Percentiles rank a stretch among this genome's conserved stretches.
phyloP scores from a whole-genome alignment of 1,140 invertebrate genomes.

The Dinoponera quadriceps region DNA sequence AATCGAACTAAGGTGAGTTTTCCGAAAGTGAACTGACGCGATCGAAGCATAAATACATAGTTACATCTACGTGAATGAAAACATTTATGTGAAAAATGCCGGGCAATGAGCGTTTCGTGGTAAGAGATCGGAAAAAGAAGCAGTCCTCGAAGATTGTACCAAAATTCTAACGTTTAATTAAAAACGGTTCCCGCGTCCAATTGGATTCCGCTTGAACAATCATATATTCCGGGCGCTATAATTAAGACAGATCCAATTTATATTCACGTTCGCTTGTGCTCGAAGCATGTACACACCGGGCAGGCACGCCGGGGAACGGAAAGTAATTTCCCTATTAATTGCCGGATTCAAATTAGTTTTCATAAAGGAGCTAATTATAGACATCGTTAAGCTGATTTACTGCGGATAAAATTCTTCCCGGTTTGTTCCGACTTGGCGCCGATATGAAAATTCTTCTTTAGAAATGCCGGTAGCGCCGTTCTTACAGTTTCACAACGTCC shows the following conservation, averaged over 20 bases:
- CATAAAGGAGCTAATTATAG: constrained; percentile 59
- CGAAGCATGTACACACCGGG: not conserved
- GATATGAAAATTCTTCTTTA: constrained; percentile 46
- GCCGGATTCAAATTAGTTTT: constrained; percentile 53
- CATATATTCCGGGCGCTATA: not conserved
- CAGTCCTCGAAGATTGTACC: too few species aligned
- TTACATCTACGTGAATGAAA: too few species aligned
- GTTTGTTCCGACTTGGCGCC: constrained; percentile 33
- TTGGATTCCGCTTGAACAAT: not conserved
- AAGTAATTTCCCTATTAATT: constrained; percentile 56
- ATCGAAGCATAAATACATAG: too few species aligned
- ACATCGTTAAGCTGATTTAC: constrained; percentile 57
- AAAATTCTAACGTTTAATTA: too few species aligned
- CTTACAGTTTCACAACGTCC: not conserved
- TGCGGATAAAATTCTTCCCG: constrained; percentile 48
- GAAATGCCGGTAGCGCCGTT: not conserved
- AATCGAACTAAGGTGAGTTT: too few species aligned
- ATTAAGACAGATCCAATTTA: constrained; percentile 47
- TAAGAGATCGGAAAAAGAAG: too few species aligned
- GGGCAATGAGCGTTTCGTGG: too few species aligned
- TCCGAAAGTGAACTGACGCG: too few species aligned
- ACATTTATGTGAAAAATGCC: too few species aligned
- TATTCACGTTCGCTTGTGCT: constrained; percentile 18
- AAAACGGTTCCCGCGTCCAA: not conserved
- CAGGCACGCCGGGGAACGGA: constrained; percentile 30